Evolutionary conservation across 1,140 invertebrate genomes (phyloP), one percentile per base, ranked within the genome.

Genomic region (Holcopasites calliopsidis): DNA sequence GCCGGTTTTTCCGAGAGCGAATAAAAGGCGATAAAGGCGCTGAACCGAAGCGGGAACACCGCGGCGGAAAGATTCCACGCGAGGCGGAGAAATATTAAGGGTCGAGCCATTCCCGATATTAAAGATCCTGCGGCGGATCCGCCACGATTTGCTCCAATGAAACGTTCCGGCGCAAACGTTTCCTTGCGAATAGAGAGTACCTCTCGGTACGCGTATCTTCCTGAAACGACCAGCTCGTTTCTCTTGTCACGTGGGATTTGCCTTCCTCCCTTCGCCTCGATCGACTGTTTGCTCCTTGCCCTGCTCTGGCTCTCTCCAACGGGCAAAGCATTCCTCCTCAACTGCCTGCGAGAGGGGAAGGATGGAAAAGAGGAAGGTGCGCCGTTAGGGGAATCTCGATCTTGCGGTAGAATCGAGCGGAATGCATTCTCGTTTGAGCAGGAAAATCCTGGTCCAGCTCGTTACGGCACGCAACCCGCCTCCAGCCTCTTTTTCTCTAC

Each of bases 1-100:
- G 21, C 18, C 49, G 28, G 66, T 52, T 76, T 71, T 35, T 52
- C 28, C 44, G 18, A 18, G 18, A 6, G 5, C n/a, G 47, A 44
- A 62, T 33, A 54, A 44, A 57, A 61, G 57, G 21, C 21, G 73
- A 49, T 35, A 50, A 57, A 57, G n/a, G 26, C 21, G 26, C 28
- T 13, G 70, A 55, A 31, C 3, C n/a, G 38, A 33, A 38, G 8
- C 10, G 64, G 33, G 61, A 50, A 40, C 31, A 7, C n/a, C n/a
- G 16, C 16, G 21, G 23, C 35, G 23, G 50, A 28, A 52, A 11
- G 8, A 47, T 44, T 72, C 44, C 60, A 26, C 77, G 49, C 57
- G 62, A 62, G 61, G 61, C 62, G 57, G 50, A 79, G 73, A 76
- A 76, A 76, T 79, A 79, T 79, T 76, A 79, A 76, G 40, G 73